A percentile compares a stretch with the other conserved stretches of the same genome.
Conservation (phyloP, 2,113 vertebrate genomes). For the Lasiurus cinereus region DNA sequence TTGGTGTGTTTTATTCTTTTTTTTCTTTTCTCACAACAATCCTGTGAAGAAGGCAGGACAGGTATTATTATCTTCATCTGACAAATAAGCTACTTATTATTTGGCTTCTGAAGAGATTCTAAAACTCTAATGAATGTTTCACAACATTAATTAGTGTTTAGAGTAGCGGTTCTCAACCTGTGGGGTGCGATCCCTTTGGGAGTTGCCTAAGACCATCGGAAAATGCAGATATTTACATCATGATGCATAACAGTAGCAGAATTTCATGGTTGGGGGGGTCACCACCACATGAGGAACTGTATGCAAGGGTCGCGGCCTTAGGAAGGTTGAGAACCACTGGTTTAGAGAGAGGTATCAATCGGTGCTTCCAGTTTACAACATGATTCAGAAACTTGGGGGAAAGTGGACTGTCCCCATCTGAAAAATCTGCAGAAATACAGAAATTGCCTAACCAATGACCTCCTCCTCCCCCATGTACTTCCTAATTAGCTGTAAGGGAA, state of each 20-base stretch:
- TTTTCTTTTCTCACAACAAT: neutral
- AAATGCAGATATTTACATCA: no score
- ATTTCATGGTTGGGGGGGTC: no score
- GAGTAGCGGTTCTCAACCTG: neutral
- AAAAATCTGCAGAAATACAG: neutral
- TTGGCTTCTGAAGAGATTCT: constrained; percentile 63
- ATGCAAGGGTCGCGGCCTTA: no score
- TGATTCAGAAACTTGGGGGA: constrained; percentile 4
- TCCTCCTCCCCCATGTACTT: no score
- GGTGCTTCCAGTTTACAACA: constrained; percentile 35
- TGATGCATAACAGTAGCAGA: no score
- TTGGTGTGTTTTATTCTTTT: neutral
- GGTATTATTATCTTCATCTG: constrained; percentile 60
- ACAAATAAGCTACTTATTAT: constrained; percentile 67
- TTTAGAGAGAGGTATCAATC: constrained; percentile 55
- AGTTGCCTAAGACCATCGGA: no score
- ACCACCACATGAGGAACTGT: no score
- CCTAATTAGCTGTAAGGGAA: neutral
- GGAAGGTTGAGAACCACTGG: no score
- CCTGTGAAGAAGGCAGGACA: constrained; percentile 36
- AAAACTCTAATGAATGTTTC: constrained; percentile 77
- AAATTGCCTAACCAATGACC: neutral
- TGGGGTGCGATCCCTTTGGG: no score
- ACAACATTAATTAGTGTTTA: constrained; percentile 73
- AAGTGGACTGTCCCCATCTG: neutral